phyloP scores from a whole-genome alignment of 2,797 vertebrate species.

The Sebastes goodei region DNA sequence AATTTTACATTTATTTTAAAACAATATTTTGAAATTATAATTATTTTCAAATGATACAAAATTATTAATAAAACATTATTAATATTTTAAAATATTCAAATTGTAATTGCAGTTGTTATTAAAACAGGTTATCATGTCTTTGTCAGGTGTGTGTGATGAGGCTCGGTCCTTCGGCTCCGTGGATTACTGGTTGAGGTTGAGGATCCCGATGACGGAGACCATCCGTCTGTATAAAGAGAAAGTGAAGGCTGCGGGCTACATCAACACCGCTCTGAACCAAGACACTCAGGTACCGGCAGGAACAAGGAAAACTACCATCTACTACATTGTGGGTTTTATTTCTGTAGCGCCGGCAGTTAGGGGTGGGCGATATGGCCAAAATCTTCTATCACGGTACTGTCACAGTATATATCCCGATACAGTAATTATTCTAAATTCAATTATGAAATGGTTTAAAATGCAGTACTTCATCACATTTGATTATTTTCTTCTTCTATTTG shows the following conservation, averaged over 20 bases:
- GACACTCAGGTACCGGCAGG: constrained; percentile 45
- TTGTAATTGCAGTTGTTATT: background rate
- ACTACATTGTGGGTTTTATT: background rate
- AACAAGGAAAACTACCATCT: background rate
- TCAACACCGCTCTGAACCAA: constrained; percentile 32
- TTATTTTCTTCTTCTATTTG: no score
- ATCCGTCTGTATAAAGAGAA: constrained; percentile 83
- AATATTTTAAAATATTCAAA: no score
- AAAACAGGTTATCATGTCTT: background rate
- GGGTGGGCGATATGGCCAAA: rapidly evolving
- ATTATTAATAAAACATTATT: no score
- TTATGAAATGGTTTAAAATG: no score
- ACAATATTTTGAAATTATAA: no score
- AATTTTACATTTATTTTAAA: no score
- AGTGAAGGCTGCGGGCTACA: constrained; percentile 81
- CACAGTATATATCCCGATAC: no score
- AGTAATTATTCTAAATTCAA: no score
- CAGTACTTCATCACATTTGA: no score
- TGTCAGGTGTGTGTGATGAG: constrained; percentile 63
- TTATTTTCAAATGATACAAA: no score
- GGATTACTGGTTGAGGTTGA: constrained; percentile 88
- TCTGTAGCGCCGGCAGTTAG: background rate
- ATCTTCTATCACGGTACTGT: no score
- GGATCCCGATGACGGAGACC: constrained; percentile 87
- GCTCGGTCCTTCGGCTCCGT: constrained; percentile 70